phyloP scores from a whole-genome alignment of 2,888 invertebrate species.

The Anoplius nigerrimus region DNA sequence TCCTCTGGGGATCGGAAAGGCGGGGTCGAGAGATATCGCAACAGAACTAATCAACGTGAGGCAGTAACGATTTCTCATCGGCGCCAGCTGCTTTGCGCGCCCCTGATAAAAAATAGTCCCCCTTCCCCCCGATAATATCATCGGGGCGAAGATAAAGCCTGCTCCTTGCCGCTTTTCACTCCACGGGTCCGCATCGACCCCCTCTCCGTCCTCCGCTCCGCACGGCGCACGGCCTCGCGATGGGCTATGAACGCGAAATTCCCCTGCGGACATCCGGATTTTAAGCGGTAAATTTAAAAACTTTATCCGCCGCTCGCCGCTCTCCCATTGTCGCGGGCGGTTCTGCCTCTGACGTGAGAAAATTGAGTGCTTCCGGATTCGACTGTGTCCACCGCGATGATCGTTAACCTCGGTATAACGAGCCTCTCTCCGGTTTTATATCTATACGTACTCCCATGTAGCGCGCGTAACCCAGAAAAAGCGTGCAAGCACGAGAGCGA shows the following conservation, averaged over 20 bases:
- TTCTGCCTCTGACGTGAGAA: too few species aligned
- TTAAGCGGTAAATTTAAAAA: slow-evolving; percentile 11
- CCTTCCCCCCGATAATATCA: slow-evolving; percentile 58
- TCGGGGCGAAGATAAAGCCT: slow-evolving; percentile 44
- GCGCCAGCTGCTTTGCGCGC: slow-evolving; percentile 31
- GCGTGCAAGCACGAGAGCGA: too few species aligned
- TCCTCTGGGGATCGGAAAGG: slow-evolving; percentile 52
- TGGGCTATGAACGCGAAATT: slow-evolving; percentile 8
- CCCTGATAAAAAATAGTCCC: slow-evolving; percentile 55
- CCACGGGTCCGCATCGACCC: too few species aligned
- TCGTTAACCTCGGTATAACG: too few species aligned
- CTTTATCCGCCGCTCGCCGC: background rate
- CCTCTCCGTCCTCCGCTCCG: background rate
- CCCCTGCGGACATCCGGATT: slow-evolving; percentile 18
- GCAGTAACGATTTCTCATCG: slow-evolving; percentile 57
- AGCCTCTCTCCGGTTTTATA: too few species aligned
- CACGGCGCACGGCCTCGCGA: background rate
- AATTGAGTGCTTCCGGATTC: too few species aligned
- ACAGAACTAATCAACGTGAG: slow-evolving; percentile 66
- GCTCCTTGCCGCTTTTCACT: background rate
- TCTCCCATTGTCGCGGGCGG: background rate
- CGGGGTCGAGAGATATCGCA: slow-evolving; percentile 59
- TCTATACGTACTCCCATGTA: too few species aligned
- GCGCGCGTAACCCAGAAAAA: too few species aligned
- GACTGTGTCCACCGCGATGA: too few species aligned